A percentile compares a stretch with the other conserved stretches of the same genome.
Evolutionary conservation across 2,113 vertebrate species (phyloP).

Genomic region (Nycticebus coucang): DNA sequence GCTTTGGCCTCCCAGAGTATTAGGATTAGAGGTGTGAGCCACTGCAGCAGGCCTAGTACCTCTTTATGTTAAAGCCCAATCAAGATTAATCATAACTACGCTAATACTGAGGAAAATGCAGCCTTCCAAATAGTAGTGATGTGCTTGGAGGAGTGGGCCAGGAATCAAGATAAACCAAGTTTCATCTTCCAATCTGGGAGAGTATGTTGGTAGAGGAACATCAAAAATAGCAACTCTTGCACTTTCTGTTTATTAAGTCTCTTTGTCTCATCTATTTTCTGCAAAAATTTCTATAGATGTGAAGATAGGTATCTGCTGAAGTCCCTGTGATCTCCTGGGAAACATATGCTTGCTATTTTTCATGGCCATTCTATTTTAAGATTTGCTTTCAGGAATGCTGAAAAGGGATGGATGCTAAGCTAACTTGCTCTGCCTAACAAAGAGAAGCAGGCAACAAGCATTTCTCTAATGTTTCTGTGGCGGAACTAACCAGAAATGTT

Average conservation of each 20-base stretch:
- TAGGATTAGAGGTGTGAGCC: too few relatives aligned
- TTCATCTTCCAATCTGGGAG: not conserved
- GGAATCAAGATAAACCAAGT: not conserved
- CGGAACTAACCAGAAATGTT: not conserved
- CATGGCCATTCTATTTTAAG: constrained; percentile 12
- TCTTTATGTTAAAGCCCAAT: not conserved
- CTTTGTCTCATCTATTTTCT: constrained; percentile 48
- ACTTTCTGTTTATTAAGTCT: not conserved
- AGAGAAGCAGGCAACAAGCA: not conserved
- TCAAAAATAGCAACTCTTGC: not conserved
- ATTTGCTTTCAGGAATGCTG: not conserved
- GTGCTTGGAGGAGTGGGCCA: not conserved
- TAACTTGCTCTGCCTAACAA: not conserved
- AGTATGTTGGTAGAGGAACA: not conserved
- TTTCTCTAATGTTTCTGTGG: not conserved
- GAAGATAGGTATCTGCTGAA: not conserved
- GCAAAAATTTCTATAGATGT: not conserved
- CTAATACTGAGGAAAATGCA: rapidly evolving
- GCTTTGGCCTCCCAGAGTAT: too few relatives aligned
- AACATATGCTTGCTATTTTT: not conserved
- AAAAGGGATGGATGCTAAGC: not conserved
- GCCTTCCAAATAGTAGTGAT: not conserved
- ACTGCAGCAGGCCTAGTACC: too few relatives aligned
- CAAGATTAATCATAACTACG: not conserved
- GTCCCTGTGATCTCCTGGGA: not conserved